These are phyloP conservation scores for Copidosoma floridanum DNA, from an alignment of 1,140 invertebrate genomes.

Conservation along the genomic window DNA sequence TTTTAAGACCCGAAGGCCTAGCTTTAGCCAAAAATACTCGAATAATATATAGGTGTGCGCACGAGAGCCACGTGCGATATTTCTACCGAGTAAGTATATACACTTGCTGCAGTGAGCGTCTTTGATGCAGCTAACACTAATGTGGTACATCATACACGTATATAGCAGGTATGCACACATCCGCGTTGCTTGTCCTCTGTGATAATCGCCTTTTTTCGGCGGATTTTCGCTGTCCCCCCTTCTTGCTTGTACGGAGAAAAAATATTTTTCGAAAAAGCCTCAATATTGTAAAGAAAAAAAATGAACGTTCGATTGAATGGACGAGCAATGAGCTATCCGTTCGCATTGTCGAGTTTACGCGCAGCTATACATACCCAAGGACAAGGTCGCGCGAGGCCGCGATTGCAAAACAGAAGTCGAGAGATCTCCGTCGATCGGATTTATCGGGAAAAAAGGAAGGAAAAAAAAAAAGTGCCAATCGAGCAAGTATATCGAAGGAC, in stretches of 20 bases:
- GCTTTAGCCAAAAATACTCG: conserved; percentile 52
- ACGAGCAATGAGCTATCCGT: background rate
- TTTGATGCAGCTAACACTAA: background rate
- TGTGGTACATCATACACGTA: too few relatives aligned
- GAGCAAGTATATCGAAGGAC: too few relatives aligned
- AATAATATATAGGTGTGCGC: conserved; percentile 37
- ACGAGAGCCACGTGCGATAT: conserved; percentile 38
- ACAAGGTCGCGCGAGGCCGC: conserved; percentile 27
- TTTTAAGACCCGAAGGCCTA: conserved; percentile 44
- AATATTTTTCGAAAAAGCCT: too few relatives aligned
- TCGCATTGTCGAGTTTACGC: conserved; percentile 11
- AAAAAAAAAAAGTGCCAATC: too few relatives aligned
- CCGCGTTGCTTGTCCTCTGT: background rate
- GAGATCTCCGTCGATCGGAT: too few relatives aligned
- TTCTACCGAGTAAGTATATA: conserved; percentile 34
- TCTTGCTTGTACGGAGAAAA: too few relatives aligned
- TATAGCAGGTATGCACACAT: too few relatives aligned
- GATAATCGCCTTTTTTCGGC: too few relatives aligned
- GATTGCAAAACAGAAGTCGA: conserved; percentile 23
- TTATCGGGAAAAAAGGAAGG: too few relatives aligned
- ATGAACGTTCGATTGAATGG: background rate
- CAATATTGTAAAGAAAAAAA: background rate
- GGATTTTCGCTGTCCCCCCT: too few relatives aligned
- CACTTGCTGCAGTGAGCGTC: conserved; percentile 4
- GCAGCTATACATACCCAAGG: conserved; percentile 29